Conservation (phyloP, 2,888 invertebrate genomes). For the Dasypolia templi region DNA sequence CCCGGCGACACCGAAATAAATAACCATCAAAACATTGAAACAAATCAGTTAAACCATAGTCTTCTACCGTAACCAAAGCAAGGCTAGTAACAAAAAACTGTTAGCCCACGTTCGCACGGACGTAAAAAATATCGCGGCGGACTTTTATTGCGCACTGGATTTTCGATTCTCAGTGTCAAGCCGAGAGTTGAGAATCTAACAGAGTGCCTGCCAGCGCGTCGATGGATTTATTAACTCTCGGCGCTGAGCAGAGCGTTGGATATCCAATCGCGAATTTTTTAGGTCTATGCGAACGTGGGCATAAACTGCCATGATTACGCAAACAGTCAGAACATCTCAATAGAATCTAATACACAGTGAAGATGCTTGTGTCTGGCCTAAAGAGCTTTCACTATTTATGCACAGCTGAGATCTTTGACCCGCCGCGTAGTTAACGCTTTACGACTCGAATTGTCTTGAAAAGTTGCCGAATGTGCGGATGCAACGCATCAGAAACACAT, state of each 20-base stretch:
- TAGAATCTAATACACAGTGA: neutral
- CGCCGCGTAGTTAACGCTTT: conserved; percentile 7
- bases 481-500: conserved; percentile 2
- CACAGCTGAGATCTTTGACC: conserved; percentile 37
- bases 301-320: conserved; percentile 21
- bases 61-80: neutral
- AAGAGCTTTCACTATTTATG: conserved; percentile 41
- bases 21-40: neutral
- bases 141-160: too few relatives aligned
- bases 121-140: too few relatives aligned
- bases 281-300: too few relatives aligned
- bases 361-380: conserved; percentile 10
- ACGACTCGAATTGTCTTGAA: neutral
- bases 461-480: too few relatives aligned
- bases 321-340: conserved; percentile 19
- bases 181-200: too few relatives aligned
- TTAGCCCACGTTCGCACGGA: too few relatives aligned
- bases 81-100: too few relatives aligned
- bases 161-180: too few relatives aligned
- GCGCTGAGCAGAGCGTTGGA: too few relatives aligned
- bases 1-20: neutral
- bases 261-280: too few relatives aligned
- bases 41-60: conserved; percentile 2
- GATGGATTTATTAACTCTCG: too few relatives aligned
- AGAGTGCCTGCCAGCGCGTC: too few relatives aligned